These are phyloP conservation scores for Antheraea pernyi DNA, from an alignment of 1,140 invertebrate genomes.

Conservation along the genomic window DNA sequence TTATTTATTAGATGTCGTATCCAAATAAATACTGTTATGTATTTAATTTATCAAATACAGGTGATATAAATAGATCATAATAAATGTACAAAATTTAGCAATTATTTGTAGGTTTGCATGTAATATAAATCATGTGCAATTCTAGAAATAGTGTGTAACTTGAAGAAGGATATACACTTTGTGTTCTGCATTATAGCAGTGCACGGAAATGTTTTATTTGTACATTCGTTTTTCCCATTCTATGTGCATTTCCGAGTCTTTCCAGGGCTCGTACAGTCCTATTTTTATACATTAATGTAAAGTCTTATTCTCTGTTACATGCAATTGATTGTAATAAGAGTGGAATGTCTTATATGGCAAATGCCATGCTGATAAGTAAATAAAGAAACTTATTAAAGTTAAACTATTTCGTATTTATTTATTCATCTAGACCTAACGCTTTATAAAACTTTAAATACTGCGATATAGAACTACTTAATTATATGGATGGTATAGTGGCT, in stretches of 20 bases:
- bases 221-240: conserved; percentile 72
- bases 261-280: conserved; percentile 70
- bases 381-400: conserved; percentile 70
- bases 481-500: no score
- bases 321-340: conserved; percentile 69
- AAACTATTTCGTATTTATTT: background rate
- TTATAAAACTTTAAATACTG: no score
- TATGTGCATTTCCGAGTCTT: conserved; percentile 74
- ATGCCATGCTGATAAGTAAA: conserved; percentile 76
- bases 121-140: conserved; percentile 75
- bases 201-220: conserved; percentile 62
- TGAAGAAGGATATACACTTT: conserved; percentile 54
- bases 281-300: conserved; percentile 78
- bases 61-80: conserved; percentile 65
- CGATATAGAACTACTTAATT: no score
- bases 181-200: conserved; percentile 75
- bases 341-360: conserved; percentile 67
- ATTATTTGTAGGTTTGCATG: conserved; percentile 69
- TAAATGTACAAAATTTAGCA: conserved; percentile 67
- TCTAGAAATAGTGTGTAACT: conserved; percentile 61
- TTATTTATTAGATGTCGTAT: conserved; percentile 62
- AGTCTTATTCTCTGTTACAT: conserved; percentile 75
- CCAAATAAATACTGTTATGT: conserved; percentile 34
- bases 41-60: conserved; percentile 56
- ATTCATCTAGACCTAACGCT: background rate